A percentile compares a stretch with the other conserved stretches of the same genome.
Evolutionary conservation across 2,113 vertebrate species (phyloP).

Genomic region (Halcyon senegalensis): DNA sequence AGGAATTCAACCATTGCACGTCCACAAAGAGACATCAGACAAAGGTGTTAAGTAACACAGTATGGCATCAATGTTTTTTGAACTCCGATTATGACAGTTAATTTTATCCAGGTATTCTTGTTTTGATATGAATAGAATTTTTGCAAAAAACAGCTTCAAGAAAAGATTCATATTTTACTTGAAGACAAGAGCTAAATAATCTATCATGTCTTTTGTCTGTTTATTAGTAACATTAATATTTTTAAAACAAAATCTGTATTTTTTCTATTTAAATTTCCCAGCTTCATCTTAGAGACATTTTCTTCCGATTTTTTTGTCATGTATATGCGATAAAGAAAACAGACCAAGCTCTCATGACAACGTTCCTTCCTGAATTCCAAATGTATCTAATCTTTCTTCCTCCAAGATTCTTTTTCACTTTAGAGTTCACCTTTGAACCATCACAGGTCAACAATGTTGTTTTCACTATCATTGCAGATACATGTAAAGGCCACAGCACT

Average conservation of each 20-base stretch:
- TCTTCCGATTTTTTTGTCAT: background rate
- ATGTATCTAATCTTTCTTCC: background rate
- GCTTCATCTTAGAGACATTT: background rate
- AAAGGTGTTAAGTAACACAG: background rate
- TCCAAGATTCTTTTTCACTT: background rate
- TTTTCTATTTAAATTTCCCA: background rate
- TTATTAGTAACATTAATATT: background rate
- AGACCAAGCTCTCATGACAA: rapidly evolving
- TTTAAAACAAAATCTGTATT: background rate
- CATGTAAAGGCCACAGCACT: background rate
- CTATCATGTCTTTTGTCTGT: background rate
- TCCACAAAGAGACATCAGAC: background rate
- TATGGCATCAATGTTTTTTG: background rate
- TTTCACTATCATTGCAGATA: background rate
- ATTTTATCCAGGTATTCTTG: background rate
- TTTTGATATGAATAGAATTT: background rate
- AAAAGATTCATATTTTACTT: background rate
- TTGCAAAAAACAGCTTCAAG: background rate
- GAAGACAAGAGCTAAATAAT: background rate
- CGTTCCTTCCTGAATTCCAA: background rate
- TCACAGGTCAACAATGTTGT: background rate
- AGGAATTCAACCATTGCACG: background rate
- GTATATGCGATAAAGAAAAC: background rate
- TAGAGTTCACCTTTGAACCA: background rate
- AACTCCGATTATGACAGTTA: background rate